A percentile compares a stretch with the other conserved stretches of the same genome.
Conservation (phyloP, 1,140 invertebrate genomes). For the Melitaea cinxia region DNA sequence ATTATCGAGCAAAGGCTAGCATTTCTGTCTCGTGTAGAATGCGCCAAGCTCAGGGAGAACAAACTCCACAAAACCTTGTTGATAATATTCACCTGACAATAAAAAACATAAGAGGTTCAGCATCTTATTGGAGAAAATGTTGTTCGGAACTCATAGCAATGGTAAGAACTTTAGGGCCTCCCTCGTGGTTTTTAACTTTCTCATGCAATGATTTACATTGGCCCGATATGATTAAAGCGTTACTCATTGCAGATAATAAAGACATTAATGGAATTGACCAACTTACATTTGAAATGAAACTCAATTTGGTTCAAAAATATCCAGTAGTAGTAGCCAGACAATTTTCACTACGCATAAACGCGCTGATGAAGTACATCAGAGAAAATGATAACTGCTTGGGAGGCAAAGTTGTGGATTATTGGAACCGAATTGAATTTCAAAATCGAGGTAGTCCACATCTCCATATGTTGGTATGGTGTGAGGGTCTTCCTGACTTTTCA, state of each 20-base stretch:
- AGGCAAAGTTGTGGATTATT: conserved; percentile 31
- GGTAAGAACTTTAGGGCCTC: background rate
- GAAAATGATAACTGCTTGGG: conserved; percentile 30
- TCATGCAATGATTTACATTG: background rate
- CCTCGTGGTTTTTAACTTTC: background rate
- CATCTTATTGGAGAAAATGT: background rate
- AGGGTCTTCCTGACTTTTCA: background rate
- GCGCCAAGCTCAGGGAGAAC: conserved; percentile 32
- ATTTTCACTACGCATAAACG: conserved; percentile 40
- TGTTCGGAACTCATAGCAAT: background rate
- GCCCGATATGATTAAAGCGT: background rate
- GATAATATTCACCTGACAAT: conserved; percentile 45
- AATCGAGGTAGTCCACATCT: conserved; percentile 20
- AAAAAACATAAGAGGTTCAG: conserved; percentile 1
- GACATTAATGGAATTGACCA: background rate
- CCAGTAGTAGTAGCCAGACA: conserved; percentile 37
- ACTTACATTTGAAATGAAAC: conserved; percentile 19
- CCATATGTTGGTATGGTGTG: background rate
- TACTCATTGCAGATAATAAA: background rate
- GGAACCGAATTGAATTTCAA: conserved; percentile 34
- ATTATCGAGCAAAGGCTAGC: conserved; percentile 35
- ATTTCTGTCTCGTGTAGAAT: conserved; percentile 38
- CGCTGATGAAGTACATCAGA: conserved; percentile 33
- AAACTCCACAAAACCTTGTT: conserved; percentile 27
- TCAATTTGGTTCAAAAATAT: conserved; percentile 36